Percentiles rank a stretch among this genome's conserved stretches.
phyloP scores from a whole-genome alignment of 2,888 invertebrate species.

The Parascotia fuliginaria region DNA sequence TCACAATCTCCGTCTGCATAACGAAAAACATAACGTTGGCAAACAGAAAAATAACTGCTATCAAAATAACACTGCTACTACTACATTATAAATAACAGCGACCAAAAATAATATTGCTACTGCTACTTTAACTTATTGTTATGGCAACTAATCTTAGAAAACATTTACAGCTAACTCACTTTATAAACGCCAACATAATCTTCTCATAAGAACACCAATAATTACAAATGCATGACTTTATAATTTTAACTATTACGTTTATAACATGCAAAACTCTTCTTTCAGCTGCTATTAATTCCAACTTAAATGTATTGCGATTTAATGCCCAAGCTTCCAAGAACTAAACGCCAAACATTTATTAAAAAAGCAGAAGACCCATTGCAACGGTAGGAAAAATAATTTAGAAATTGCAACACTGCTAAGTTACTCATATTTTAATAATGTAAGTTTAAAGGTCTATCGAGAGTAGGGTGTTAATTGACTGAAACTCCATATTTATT shows the following conservation, averaged over 20 bases:
- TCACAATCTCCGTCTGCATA: slow-evolving; percentile 92
- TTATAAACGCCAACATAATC: slow-evolving; percentile 36
- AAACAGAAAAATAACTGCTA: slow-evolving; percentile 38
- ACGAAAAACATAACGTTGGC: slow-evolving; percentile 58
- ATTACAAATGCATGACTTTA: slow-evolving; percentile 11
- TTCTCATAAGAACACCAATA: slow-evolving; percentile 38
- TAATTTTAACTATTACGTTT: slow-evolving; percentile 9
- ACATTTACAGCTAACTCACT: slow-evolving; percentile 53
- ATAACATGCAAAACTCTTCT: slow-evolving; percentile 31
- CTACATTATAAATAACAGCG: background rate
- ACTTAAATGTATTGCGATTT: slow-evolving; percentile 25
- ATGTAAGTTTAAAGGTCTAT: slow-evolving; percentile 35
- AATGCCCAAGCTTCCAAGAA: slow-evolving; percentile 51
- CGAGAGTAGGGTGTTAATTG: slow-evolving; percentile 85
- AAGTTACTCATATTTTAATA: slow-evolving; percentile 12
- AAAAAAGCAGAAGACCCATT: slow-evolving; percentile 63
- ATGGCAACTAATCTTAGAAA: slow-evolving; percentile 28
- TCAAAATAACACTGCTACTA: slow-evolving; percentile 11
- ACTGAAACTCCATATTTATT: slow-evolving; percentile 84
- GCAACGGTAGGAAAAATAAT: slow-evolving; percentile 40
- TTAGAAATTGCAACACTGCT: slow-evolving; percentile 46
- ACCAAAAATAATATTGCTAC: slow-evolving; percentile 25
- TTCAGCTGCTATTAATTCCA: slow-evolving; percentile 20
- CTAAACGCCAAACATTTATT: slow-evolving; percentile 62
- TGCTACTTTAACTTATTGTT: slow-evolving; percentile 36